Percentiles rank a stretch among this genome's conserved stretches.
phyloP scores from a whole-genome alignment of 2,888 invertebrate genomes.

The Dolomedes plantarius region DNA sequence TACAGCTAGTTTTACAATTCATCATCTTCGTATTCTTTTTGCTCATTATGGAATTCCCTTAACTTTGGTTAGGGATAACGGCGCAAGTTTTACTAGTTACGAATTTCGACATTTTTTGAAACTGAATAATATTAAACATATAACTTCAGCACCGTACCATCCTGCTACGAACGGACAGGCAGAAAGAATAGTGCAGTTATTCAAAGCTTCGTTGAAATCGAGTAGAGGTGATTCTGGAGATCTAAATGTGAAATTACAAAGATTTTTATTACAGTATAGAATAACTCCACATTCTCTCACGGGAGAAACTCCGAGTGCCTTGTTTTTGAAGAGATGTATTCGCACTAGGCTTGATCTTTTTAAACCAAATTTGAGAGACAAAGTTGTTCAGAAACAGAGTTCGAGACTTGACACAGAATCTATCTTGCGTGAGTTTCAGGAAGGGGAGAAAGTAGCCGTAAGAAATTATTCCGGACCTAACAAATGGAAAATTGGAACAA shows the following conservation, averaged over 20 bases:
- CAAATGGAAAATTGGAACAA: slow-evolving; percentile 11
- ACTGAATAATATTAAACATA: slow-evolving; percentile 72
- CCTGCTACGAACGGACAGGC: slow-evolving; percentile 74
- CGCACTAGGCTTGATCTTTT: slow-evolving; percentile 38
- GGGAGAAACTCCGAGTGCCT: slow-evolving; percentile 48
- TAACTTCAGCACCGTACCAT: slow-evolving; percentile 72
- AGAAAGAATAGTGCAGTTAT: slow-evolving; percentile 73
- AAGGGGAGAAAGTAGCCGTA: slow-evolving; percentile 51
- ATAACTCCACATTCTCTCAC: slow-evolving; percentile 50
- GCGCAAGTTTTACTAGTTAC: slow-evolving; percentile 40
- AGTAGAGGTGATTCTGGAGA: slow-evolving; percentile 50
- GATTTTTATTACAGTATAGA: slow-evolving; percentile 51
- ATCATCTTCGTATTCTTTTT: slow-evolving; percentile 37
- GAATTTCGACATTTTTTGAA: slow-evolving; percentile 39
- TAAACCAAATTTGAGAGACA: slow-evolving; percentile 39
- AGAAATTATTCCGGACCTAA: slow-evolving; percentile 42
- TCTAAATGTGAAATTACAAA: slow-evolving; percentile 53
- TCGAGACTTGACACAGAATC: slow-evolving; percentile 47
- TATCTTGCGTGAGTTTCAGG: slow-evolving; percentile 52
- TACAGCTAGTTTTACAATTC: slow-evolving; percentile 33
- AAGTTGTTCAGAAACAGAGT: slow-evolving; percentile 39
- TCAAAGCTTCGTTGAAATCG: slow-evolving; percentile 51
- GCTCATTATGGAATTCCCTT: slow-evolving; percentile 50
- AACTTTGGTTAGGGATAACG: slow-evolving; percentile 54
- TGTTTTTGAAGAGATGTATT: slow-evolving; percentile 49